These are phyloP conservation scores for Empidonax alnorum DNA, from an alignment of 2,113 vertebrate species.

Conservation along the genomic window DNA sequence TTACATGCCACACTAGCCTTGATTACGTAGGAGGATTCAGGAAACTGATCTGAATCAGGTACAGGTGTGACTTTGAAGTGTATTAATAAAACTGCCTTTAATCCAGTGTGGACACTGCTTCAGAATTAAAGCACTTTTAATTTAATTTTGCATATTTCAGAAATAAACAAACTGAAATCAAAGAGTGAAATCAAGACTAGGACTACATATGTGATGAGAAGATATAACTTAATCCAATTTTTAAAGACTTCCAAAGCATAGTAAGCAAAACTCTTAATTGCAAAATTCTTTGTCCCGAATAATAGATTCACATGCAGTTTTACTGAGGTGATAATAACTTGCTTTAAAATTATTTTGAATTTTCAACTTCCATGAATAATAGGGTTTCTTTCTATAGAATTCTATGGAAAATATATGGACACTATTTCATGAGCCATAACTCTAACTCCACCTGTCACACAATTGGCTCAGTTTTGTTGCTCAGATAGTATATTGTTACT, in stretches of 20 bases:
- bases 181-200: neutral
- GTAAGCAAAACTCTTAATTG: neutral
- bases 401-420: neutral
- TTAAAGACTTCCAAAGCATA: neutral
- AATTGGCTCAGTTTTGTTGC: neutral
- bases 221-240: neutral
- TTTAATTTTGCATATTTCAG: neutral
- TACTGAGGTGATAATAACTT: neutral
- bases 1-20: neutral
- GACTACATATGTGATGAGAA: neutral
- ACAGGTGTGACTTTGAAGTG: neutral
- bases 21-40: neutral
- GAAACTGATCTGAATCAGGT: neutral
- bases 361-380: neutral
- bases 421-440: neutral
- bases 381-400: neutral
- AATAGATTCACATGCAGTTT: neutral
- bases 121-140: neutral
- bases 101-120: neutral
- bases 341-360: neutral
- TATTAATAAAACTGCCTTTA: neutral
- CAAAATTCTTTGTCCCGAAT: neutral
- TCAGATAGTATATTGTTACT: neutral
- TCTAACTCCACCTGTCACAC: neutral
- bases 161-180: neutral